These are phyloP conservation scores for Manis crassicaudata DNA, from an alignment of 2,797 vertebrate genomes.

Conservation along the genomic window DNA sequence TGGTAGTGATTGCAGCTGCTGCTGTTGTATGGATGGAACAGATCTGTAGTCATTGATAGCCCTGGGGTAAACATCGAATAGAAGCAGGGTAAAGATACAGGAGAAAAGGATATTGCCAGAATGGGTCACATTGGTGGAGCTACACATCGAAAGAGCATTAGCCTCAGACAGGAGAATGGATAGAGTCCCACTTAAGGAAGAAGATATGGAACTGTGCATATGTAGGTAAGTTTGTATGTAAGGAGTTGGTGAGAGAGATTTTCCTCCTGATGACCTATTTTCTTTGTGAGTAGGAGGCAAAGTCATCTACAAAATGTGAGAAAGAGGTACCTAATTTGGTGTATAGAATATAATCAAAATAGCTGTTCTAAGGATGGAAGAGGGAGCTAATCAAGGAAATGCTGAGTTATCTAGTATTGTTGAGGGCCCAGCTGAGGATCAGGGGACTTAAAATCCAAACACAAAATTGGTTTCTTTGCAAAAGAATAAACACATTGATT, in stretches of 20 bases:
- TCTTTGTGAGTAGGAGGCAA: not conserved
- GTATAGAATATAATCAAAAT: not conserved
- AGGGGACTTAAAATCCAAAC: not conserved
- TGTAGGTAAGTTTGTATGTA: not conserved
- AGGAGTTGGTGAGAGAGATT: not conserved
- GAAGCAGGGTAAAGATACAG: not conserved
- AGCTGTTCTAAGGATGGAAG: not conserved
- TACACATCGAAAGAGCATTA: not conserved
- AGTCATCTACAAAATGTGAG: not conserved
- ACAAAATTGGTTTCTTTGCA: constrained; percentile 5
- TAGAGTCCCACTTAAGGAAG: not conserved
- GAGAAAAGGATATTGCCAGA: not conserved
- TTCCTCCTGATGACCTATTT: not conserved
- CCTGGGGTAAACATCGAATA: not conserved
- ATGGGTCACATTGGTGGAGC: not conserved
- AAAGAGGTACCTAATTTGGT: not conserved
- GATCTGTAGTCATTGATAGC: not conserved
- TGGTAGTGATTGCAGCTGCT: not conserved
- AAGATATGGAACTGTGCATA: not conserved
- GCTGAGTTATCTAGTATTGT: not conserved
- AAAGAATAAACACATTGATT: not conserved
- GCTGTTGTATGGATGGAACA: not conserved
- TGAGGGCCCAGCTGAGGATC: not conserved
- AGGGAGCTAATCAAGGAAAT: not conserved
- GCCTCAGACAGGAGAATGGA: not conserved